Conservation (phyloP, 2,888 invertebrate genomes). For the Troilus luridus region DNA sequence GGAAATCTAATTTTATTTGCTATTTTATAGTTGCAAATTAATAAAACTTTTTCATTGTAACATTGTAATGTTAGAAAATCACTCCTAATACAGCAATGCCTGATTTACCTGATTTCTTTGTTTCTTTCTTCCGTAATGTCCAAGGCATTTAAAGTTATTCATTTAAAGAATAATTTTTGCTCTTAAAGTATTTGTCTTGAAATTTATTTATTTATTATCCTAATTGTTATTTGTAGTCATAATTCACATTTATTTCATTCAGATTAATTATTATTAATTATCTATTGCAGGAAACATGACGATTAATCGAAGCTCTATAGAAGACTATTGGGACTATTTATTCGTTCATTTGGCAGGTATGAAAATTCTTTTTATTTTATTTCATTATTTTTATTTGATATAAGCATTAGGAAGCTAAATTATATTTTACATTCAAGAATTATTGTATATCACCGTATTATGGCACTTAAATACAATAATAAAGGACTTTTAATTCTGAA, state of each 20-base stretch:
- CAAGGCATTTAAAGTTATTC: too few relatives aligned
- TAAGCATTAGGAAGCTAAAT: not conserved
- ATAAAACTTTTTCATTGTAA: too few relatives aligned
- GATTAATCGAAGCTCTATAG: not conserved
- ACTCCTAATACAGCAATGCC: too few relatives aligned
- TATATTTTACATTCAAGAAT: not conserved
- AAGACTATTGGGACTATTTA: constrained; percentile 51
- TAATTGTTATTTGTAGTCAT: not conserved
- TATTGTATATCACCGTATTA: not conserved
- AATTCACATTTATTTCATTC: not conserved
- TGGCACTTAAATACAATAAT: not conserved
- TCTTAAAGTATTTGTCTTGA: not conserved
- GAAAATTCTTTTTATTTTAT: not conserved
- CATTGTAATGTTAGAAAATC: too few relatives aligned
- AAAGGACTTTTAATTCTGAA: not conserved
- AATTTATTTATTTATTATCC: too few relatives aligned
- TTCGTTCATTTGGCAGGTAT: constrained; percentile 50
- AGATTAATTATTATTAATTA: constrained; percentile 24
- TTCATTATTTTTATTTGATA: too few relatives aligned
- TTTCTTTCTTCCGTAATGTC: too few relatives aligned
- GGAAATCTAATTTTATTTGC: too few relatives aligned
- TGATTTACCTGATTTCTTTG: too few relatives aligned
- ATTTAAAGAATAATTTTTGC: not conserved
- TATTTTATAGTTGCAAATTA: too few relatives aligned
- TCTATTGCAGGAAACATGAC: constrained; percentile 15